These are phyloP conservation scores for Nomada hirtipes DNA, from an alignment of 2,888 invertebrate genomes.

Conservation along the genomic window DNA sequence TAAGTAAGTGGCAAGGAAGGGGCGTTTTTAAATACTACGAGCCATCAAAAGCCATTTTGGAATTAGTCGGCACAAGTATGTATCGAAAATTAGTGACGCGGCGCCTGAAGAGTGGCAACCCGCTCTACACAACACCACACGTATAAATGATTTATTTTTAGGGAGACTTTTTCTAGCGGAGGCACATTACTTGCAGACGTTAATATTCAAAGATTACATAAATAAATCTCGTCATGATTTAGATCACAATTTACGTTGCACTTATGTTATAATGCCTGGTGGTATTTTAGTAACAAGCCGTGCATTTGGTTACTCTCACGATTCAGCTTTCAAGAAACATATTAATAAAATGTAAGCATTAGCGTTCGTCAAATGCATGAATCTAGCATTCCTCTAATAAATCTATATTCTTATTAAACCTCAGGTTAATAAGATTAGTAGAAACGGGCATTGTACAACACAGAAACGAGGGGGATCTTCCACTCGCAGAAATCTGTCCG, in stretches of 20 bases:
- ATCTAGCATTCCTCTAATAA: neutral
- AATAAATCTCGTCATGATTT: constrained; percentile 86
- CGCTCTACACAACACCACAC: neutral
- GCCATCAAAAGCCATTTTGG: constrained; percentile 47
- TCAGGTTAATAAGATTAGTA: constrained; percentile 88
- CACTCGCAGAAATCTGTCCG: constrained; percentile 92
- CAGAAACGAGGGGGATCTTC: constrained; percentile 87
- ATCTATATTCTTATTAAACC: constrained; percentile 63
- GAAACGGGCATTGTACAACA: constrained; percentile 92
- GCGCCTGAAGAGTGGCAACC: neutral
- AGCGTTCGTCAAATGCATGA: neutral
- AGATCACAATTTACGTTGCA: constrained; percentile 89
- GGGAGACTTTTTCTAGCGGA: constrained; percentile 88
- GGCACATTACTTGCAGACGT: constrained; percentile 88
- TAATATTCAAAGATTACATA: constrained; percentile 90
- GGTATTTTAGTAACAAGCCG: constrained; percentile 88
- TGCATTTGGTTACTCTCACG: constrained; percentile 90
- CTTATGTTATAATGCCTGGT: constrained; percentile 90
- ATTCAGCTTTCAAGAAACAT: constrained; percentile 86
- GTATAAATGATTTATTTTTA: constrained; percentile 11
- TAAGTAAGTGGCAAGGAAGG: constrained; percentile 20
- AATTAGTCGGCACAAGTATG: constrained; percentile 48
- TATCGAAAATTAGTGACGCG: constrained; percentile 1
- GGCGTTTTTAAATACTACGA: constrained; percentile 50
- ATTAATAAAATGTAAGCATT: constrained; percentile 89